Evolutionary conservation across 2,113 vertebrate species (phyloP).

Genomic region (Chunga burmeisteri): DNA sequence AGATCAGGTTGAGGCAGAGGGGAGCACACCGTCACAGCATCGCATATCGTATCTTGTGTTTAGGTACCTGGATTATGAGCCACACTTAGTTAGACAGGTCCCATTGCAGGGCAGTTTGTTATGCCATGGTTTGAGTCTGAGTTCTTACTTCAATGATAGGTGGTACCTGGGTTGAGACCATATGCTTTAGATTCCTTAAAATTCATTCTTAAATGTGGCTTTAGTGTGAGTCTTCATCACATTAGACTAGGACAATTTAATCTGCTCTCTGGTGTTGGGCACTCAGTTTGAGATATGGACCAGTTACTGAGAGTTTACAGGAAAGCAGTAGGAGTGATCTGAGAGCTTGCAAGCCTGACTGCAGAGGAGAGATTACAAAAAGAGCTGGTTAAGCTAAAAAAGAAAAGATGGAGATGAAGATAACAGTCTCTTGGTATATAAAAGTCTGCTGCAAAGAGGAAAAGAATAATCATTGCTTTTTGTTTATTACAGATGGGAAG

Average conservation of each 20-base stretch:
- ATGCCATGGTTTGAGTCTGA: not conserved
- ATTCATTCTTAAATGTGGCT: not conserved
- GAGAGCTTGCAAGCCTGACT: not conserved
- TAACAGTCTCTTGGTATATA: not conserved
- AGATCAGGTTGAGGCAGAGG: no score
- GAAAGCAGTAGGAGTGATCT: not conserved
- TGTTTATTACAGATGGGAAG: constrained; percentile 5
- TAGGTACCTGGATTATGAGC: not conserved
- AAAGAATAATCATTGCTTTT: not conserved
- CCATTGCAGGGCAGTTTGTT: not conserved
- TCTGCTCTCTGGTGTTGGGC: not conserved
- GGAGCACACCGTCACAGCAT: no score
- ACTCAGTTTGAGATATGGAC: not conserved
- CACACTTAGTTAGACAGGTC: not conserved
- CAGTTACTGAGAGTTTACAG: not conserved
- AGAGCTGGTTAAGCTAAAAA: not conserved
- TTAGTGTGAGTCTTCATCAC: not conserved
- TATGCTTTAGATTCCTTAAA: not conserved
- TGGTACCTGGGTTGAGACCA: not conserved
- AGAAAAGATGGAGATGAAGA: not conserved
- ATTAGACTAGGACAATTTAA: not conserved
- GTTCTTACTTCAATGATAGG: not conserved
- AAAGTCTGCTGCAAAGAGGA: not conserved
- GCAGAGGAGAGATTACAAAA: not conserved
- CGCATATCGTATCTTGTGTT: not conserved